Conservation (phyloP, 1,140 invertebrate species). For the Anagrus nilaparvatae region DNA sequence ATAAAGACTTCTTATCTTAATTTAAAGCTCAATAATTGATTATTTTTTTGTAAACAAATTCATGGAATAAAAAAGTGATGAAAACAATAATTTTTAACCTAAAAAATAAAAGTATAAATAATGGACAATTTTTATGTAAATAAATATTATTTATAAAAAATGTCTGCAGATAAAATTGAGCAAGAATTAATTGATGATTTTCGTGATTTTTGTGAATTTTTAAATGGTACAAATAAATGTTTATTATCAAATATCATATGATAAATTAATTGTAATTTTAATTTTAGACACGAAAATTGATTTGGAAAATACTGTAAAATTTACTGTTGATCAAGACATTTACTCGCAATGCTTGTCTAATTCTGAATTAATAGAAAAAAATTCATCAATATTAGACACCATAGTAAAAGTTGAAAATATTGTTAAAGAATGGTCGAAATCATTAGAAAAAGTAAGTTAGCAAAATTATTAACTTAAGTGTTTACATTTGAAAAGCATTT, state of each 20-base stretch:
- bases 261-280: background rate
- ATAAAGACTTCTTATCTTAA: no score
- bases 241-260: background rate
- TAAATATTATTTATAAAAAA: background rate
- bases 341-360: slow-evolving; percentile 45
- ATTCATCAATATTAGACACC: slow-evolving; percentile 41
- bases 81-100: no score
- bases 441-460: slow-evolving; percentile 49
- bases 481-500: slow-evolving; percentile 9
- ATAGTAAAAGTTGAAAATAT: slow-evolving; percentile 45
- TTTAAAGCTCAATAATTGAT: no score
- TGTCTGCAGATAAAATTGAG: slow-evolving; percentile 26
- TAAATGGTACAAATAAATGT: slow-evolving; percentile 34
- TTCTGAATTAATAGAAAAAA: slow-evolving; percentile 38
- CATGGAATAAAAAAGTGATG: no score
- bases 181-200: slow-evolving; percentile 48
- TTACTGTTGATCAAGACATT: slow-evolving; percentile 44
- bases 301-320: slow-evolving; percentile 44
- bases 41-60: no score
- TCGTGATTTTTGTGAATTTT: slow-evolving; percentile 43
- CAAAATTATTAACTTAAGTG: slow-evolving; percentile 2
- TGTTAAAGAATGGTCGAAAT: slow-evolving; percentile 52
- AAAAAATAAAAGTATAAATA: no score
- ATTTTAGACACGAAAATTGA: slow-evolving; percentile 49
- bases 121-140: no score